A percentile compares a stretch with the other conserved stretches of the same genome.
Evolutionary conservation across 1,140 invertebrate species (phyloP).

Genomic region (roundworm (Caenorhabditis elegans)): DNA sequence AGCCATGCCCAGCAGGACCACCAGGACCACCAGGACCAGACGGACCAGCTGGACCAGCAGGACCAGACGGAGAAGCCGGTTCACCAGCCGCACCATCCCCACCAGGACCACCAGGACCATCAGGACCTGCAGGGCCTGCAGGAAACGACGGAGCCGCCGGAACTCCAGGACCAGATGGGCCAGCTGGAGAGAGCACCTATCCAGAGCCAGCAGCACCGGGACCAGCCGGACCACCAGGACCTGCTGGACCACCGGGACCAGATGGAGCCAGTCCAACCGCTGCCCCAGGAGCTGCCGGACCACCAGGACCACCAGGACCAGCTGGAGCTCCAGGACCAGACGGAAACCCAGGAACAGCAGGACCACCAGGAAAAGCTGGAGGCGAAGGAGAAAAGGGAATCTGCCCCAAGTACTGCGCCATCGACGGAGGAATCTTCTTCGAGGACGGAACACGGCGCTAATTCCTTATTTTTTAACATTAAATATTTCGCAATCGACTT

Average conservation of each 20-base stretch:
- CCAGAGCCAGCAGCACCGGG: constrained; percentile 44
- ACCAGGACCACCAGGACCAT: constrained; percentile 44
- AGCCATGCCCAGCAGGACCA: constrained; percentile 46
- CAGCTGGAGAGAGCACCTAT: constrained; percentile 50
- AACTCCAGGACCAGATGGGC: constrained; percentile 44
- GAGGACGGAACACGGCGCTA: constrained; percentile 54
- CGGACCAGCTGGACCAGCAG: constrained; percentile 45
- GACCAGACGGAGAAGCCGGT: constrained; percentile 41
- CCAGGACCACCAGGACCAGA: constrained; percentile 48
- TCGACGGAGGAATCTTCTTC: constrained; percentile 63
- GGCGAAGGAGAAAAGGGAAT: constrained; percentile 57
- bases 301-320: constrained; percentile 41
- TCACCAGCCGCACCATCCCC: constrained; percentile 17
- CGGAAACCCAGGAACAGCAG: constrained; percentile 50
- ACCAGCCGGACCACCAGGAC: constrained; percentile 43
- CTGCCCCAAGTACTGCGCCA: constrained; percentile 62
- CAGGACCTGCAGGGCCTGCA: constrained; percentile 38
- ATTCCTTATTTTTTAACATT: not conserved
- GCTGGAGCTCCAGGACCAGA: constrained; percentile 45
- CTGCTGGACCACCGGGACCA: constrained; percentile 47
- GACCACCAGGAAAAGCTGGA: constrained; percentile 47
- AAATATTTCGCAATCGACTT: not conserved
- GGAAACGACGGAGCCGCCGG: constrained; percentile 47
- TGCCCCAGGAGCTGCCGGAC: constrained; percentile 42
- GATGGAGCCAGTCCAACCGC: constrained; percentile 51